Evolutionary conservation across 2,888 invertebrate genomes (phyloP).

Genomic region (Cataglyphis cursor): DNA sequence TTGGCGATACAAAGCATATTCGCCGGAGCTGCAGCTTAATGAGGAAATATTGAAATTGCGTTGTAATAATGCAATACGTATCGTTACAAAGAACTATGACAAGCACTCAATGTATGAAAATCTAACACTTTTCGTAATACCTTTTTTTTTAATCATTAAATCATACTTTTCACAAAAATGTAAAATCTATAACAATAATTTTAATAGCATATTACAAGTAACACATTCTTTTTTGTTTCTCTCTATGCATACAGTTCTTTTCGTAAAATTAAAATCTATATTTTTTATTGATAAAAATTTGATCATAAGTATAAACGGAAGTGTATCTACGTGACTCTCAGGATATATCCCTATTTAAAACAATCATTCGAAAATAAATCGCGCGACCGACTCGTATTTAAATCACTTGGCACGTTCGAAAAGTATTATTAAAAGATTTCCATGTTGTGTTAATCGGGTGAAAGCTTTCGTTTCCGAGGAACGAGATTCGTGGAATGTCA

Average conservation of each 20-base stretch:
- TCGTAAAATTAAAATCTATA: background rate
- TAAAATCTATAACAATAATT: background rate
- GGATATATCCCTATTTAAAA: background rate
- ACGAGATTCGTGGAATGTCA: slow-evolving; percentile 50
- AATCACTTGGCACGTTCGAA: slow-evolving; percentile 26
- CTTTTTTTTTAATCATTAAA: background rate
- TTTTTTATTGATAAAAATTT: background rate
- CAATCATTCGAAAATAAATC: slow-evolving; percentile 43
- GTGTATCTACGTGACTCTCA: slow-evolving; percentile 31
- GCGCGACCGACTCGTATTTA: slow-evolving; percentile 31
- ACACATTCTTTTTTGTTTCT: background rate
- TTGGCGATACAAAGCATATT: slow-evolving; percentile 52
- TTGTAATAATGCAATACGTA: slow-evolving; percentile 11
- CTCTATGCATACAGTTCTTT: background rate
- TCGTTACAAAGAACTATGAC: slow-evolving; percentile 25
- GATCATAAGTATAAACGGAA: background rate
- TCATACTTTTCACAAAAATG: background rate
- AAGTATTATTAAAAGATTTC: slow-evolving; percentile 51
- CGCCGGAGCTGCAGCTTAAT: slow-evolving; percentile 31
- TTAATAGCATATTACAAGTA: background rate
- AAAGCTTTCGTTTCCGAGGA: slow-evolving; percentile 17
- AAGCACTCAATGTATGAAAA: background rate
- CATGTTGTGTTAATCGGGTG: slow-evolving; percentile 26
- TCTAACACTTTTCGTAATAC: background rate
- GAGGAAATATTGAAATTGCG: slow-evolving; percentile 37